Evolutionary conservation across 2,888 invertebrate genomes (phyloP), one percentile per base, ranked within the genome.

Genomic region (Machimus atricapillus): DNA sequence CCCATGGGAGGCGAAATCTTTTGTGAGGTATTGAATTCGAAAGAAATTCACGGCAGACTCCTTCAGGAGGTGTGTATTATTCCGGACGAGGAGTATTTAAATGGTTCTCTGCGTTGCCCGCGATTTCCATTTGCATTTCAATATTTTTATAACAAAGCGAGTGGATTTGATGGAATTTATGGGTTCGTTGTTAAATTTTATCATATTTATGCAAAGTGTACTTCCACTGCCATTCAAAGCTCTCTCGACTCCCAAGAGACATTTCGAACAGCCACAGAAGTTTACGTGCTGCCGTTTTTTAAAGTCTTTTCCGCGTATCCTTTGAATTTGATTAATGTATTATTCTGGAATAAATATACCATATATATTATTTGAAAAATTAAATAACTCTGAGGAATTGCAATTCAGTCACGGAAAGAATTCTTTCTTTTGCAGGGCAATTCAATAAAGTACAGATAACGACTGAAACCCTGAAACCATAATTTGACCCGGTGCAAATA

Each of bases 111-210:
- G 27, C 12, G 8, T 74, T 46, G 74, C 73, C 74, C 73, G 58
- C 46, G 58, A 85, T 74, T 85, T 85, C 46, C 74, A 85, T 85
- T 74, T 85, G 19, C 73, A 85, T 85, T 85, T 85, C 43, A 85
- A 85, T 85, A 74, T 85, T 85, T 85, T 85, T 85, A 40, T 83
- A 46, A 85, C 31, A 74, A 46, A 46, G 73, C 23, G 31, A 85
- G 23, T 74, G 46, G 82, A 31, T 31, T 85, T 31, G 43, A 27
- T 27, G 46, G 58, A 74, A 74, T 85, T 85, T 85, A 85, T 85
- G 58, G 85, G 37, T 66, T 37, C 56, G 27, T 52, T 81, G 31
- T 34, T 56, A 37, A 81, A 56, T 81, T 81, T 56, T 56, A 46
- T 43, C 37, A 79, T 79, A 27, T 79, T 46, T 46, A 34, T 31